Evolutionary conservation across 2,797 vertebrate genomes (phyloP).

Genomic region (Otolemur crassicaudatus): DNA sequence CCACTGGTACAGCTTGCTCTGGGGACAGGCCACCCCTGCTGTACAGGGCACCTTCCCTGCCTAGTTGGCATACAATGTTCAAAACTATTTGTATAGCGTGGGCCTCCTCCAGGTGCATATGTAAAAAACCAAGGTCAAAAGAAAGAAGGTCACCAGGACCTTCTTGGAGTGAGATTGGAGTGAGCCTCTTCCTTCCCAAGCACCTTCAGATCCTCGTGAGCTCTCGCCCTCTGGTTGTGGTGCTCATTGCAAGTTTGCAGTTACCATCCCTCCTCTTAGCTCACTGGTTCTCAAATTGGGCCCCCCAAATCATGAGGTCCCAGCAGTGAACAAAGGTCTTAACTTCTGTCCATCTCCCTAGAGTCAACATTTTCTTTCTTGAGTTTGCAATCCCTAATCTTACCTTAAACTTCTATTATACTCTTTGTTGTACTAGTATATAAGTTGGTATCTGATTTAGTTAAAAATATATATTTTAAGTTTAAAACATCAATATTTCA

Average conservation of each 20-base stretch:
- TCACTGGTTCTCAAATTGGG: rapidly evolving
- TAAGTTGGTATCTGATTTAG: neutral
- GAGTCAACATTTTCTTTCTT: neutral
- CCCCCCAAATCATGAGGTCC: neutral
- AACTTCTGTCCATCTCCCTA: neutral
- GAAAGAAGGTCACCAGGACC: neutral
- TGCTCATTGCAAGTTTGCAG: rapidly evolving
- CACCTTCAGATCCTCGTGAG: rapidly evolving
- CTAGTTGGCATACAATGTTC: neutral
- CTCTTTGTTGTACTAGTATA: neutral
- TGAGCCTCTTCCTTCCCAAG: neutral
- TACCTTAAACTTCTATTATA: neutral
- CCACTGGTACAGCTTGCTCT: rapidly evolving
- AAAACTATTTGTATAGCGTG: rapidly evolving
- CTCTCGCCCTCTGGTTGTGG: rapidly evolving
- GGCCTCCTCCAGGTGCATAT: too few species aligned
- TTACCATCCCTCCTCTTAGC: neutral
- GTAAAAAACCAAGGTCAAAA: too few species aligned
- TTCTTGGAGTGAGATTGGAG: rapidly evolving
- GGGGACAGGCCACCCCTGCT: rapidly evolving
- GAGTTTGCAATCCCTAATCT: neutral
- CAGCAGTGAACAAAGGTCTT: neutral
- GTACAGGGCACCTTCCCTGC: rapidly evolving
- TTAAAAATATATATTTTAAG: neutral
- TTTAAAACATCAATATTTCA: neutral